Evolutionary conservation across 1,140 invertebrate genomes (phyloP), one percentile per base, ranked within the genome.

Genomic region (Leptoteleia sp.): DNA sequence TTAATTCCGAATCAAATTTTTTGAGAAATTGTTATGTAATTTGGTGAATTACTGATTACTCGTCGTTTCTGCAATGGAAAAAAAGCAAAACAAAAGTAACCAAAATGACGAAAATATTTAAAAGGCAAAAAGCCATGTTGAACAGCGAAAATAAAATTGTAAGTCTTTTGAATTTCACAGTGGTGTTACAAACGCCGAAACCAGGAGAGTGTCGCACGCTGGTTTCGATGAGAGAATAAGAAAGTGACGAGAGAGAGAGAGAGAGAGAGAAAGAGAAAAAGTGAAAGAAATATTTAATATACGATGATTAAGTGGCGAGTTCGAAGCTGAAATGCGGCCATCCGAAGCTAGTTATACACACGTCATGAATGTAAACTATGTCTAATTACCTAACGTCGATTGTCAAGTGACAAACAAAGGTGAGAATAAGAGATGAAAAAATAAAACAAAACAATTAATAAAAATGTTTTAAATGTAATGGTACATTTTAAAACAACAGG

Each of bases 251-350:
- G 12, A 54, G 29, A 50, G 11, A 45, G 40, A 42, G 9, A 61
- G 8, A 38, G n/a, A 37, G 22, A 40, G 8, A 29, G 16, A 38
- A 9, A 50, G n/a, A 31, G 22, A 38, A 33, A 40, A 13, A 31
- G 33, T 38, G 42, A 25, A 50, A 50, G 13, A 50, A 11, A 8
- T 33, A 15, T 3, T 1, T 33, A 42, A 27, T 38, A 59, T 37
- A 55, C 11, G 11, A 72, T 5, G 37, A 62, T 45, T 22, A 61
- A 52, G 43, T 37, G 57, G 42, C 45, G 35, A 76, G 75, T 84
- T 82, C 80, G 78, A 83, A 85, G 81, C 82, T 87, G 76, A 88
- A 87, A 87, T 87, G 84, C 83, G 85, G 84, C 84, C 84, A 87
- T 84, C 78, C 83, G 77, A 82, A 83, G 15, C 62, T 77, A 75